A percentile compares a stretch with the other conserved stretches of the same genome.
phyloP scores from a whole-genome alignment of 2,797 vertebrate species.

The Thamnophis elegans region DNA sequence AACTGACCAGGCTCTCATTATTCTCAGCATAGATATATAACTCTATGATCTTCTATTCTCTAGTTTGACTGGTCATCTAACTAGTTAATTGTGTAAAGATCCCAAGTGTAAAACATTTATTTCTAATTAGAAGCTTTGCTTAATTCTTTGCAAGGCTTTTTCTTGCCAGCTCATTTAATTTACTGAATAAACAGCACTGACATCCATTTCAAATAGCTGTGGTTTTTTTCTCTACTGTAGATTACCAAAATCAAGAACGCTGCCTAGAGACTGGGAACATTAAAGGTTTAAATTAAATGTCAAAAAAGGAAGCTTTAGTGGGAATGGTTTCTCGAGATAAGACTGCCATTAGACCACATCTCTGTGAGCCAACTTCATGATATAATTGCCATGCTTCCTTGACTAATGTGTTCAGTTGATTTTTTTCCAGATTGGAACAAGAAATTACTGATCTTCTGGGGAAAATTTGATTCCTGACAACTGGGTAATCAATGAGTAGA shows the following conservation, averaged over 20 bases:
- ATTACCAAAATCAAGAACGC: not conserved
- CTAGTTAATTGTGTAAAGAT: not conserved
- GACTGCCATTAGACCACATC: not conserved
- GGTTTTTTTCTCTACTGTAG: not conserved
- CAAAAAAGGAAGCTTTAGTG: not conserved
- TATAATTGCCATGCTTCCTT: not conserved
- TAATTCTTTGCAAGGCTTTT: not conserved
- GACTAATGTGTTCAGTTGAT: not conserved
- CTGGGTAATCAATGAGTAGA: not conserved
- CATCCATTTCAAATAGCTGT: not conserved
- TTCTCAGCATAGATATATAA: not conserved
- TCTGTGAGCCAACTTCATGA: not conserved
- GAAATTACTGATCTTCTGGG: not conserved
- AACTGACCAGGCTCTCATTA: not conserved
- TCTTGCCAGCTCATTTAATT: not conserved
- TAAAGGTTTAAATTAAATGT: not conserved
- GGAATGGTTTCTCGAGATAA: not conserved
- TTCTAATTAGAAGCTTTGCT: not conserved
- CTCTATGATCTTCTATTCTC: not conserved
- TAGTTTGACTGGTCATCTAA: not conserved
- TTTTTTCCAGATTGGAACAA: not conserved
- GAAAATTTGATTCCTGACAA: not conserved
- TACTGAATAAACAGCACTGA: not conserved
- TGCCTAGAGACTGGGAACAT: not conserved
- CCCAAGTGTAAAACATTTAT: not conserved